Evolutionary conservation across 1,140 invertebrate species (phyloP).

Genomic region (Ladona fulva): DNA sequence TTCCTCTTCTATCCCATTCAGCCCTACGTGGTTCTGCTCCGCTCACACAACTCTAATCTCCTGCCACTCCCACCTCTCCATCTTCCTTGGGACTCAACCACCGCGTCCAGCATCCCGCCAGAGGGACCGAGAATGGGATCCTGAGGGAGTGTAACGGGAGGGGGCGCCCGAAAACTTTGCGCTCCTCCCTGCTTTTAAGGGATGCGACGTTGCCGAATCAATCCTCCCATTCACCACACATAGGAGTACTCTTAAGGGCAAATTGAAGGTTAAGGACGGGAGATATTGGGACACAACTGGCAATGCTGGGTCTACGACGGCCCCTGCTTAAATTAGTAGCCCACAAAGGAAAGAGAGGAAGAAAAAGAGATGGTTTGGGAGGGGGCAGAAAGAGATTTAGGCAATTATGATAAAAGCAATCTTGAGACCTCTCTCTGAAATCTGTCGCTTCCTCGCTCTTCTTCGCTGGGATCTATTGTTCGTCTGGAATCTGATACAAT

Average conservation of each 20-base stretch:
- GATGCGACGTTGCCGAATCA: not conserved
- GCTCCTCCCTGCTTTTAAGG: not conserved
- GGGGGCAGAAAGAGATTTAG: not conserved
- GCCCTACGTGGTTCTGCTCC: too few species aligned
- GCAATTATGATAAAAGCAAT: constrained; percentile 10
- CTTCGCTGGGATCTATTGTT: not conserved
- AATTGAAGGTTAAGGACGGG: not conserved
- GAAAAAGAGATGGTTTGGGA: not conserved
- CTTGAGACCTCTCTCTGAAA: not conserved
- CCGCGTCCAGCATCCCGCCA: too few species aligned
- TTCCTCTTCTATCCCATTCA: too few species aligned
- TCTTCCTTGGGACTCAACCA: too few species aligned
- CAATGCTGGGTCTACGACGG: not conserved
- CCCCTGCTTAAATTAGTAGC: not conserved
- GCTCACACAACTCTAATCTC: too few species aligned
- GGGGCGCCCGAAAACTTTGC: not conserved
- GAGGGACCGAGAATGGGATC: too few species aligned
- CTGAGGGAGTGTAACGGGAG: not conserved
- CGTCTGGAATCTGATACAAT: not conserved
- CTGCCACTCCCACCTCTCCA: too few species aligned
- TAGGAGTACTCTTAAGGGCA: not conserved
- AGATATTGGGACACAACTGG: not conserved
- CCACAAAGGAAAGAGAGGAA: not conserved
- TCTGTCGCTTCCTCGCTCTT: not conserved
- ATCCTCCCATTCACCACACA: not conserved